phyloP scores from a whole-genome alignment of 2,888 invertebrate species.

The Hoplodrina ambigua region DNA sequence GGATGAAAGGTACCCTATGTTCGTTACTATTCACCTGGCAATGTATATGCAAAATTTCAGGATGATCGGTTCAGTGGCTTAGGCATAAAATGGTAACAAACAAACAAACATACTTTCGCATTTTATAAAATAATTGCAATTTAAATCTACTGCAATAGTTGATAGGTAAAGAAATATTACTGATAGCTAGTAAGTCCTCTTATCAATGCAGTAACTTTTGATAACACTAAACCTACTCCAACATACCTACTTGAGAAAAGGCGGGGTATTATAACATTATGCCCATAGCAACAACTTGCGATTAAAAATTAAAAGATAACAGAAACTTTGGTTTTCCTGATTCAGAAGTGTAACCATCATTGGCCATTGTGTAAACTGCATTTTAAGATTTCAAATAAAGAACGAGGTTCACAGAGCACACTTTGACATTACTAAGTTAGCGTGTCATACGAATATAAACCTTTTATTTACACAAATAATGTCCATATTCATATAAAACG shows the following conservation, averaged over 20 bases:
- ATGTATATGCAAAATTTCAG: too few species aligned
- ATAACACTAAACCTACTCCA: neutral
- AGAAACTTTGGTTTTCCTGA: neutral
- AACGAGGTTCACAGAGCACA: neutral
- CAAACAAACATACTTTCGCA: too few species aligned
- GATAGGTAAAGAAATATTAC: slow-evolving; percentile 2
- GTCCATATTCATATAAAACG: neutral
- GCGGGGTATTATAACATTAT: neutral
- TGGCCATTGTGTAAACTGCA: slow-evolving; percentile 3
- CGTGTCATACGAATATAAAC: neutral
- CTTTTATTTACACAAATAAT: neutral
- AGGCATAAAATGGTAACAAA: too few species aligned
- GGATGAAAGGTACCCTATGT: too few species aligned
- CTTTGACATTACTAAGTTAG: neutral
- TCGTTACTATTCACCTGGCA: too few species aligned
- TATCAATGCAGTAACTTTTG: slow-evolving; percentile 24
- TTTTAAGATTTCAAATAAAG: slow-evolving; percentile 33
- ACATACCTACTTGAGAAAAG: neutral
- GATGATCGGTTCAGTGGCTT: too few species aligned
- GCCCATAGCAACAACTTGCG: neutral
- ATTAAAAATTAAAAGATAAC: too few species aligned
- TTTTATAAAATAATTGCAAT: neutral
- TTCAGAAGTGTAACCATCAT: neutral
- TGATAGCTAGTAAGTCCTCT: neutral
- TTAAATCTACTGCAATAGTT: neutral